Base-by-base conservation (phyloP, 2,797 vertebrate species). In the Bovichtus variegatus region DNA sequence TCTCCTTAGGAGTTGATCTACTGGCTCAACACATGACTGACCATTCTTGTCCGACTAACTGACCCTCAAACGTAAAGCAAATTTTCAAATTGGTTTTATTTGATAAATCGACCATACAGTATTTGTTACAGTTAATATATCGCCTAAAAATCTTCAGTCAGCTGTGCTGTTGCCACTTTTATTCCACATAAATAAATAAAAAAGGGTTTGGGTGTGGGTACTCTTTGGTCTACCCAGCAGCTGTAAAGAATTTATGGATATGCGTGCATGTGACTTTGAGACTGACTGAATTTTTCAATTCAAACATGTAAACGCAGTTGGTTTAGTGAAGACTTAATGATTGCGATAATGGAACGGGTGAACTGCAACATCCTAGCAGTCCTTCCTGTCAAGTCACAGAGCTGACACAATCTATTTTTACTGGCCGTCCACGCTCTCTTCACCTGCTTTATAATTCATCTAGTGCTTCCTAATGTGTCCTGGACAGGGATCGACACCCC, bases 371-470 rank as follows among this genome's bases (percentile, higher is more conserved):
- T 50, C n/a, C 31, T n/a, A 41, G 50, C 13, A 38, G 40, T 61
- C 15, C 23, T 16, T 54, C 15, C 47, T 74, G 72, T 84, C 59
- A 76, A 65, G 55, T 57, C 38, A 65, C 51, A 36, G 57, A 64
- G 58, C 55, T 59, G 46, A 73, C 34, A 65, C 62, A 57, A 31
- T 74, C 76, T 87, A 82, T 87, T 82, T 87, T 78, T 74, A 84
- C 71, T 59, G 63, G 31, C 41, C 21, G 10, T 76, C 71, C 61
- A 40, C 9, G 9, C 51, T 67, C 46, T 62, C 46, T 76, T 63
- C 84, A 81, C 59, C 62, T 79, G 51, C 53, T 84, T 68, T 59
- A 79, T 76, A 76, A 86, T 86, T 81, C 53, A 87, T 85, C 46
- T 31, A 5, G 50, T 21, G 41, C 61, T 59, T 31, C 31, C 50